Evolutionary conservation across 2,888 invertebrate genomes (phyloP).

Genomic region (Trichopria drosophilae): DNA sequence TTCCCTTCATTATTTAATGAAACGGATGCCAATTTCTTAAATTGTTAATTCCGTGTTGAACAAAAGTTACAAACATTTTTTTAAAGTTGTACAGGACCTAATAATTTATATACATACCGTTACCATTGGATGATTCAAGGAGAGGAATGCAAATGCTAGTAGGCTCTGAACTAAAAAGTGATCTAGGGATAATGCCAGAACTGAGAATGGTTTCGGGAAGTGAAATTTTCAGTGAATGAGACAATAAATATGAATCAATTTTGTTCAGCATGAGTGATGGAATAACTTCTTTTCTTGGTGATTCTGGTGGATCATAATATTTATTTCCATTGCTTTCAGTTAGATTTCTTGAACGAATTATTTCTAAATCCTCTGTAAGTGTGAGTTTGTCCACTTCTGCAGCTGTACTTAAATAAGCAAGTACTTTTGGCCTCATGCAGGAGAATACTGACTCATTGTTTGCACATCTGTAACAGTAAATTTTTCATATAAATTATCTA

Average conservation of each 20-base stretch:
- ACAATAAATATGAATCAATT: constrained; percentile 75
- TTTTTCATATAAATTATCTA: too few relatives aligned
- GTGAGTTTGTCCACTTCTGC: constrained; percentile 70
- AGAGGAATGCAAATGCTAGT: constrained; percentile 73
- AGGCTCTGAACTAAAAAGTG: constrained; percentile 67
- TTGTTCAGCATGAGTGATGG: constrained; percentile 67
- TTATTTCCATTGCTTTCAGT: constrained; percentile 52
- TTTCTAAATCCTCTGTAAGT: constrained; percentile 75
- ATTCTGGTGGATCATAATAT: constrained; percentile 54
- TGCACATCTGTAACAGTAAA: constrained; percentile 50
- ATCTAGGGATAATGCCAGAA: constrained; percentile 64
- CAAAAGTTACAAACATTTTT: too few relatives aligned
- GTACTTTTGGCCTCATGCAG: constrained; percentile 77
- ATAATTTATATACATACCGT: constrained; percentile 45
- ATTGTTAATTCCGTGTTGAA: too few relatives aligned
- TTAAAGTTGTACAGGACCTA: too few relatives aligned
- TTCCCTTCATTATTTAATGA: too few relatives aligned
- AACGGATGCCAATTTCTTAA: too few relatives aligned
- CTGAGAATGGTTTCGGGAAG: constrained; percentile 67
- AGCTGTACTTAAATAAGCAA: constrained; percentile 74
- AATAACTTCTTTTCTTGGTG: constrained; percentile 52
- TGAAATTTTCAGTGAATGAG: constrained; percentile 75
- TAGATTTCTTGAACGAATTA: constrained; percentile 66
- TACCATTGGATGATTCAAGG: constrained; percentile 61
- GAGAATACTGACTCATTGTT: constrained; percentile 53